Evolutionary conservation across 2,797 vertebrate genomes (phyloP), one percentile per base, ranked within the genome.

Genomic region (Gastrophryne carolinensis): DNA sequence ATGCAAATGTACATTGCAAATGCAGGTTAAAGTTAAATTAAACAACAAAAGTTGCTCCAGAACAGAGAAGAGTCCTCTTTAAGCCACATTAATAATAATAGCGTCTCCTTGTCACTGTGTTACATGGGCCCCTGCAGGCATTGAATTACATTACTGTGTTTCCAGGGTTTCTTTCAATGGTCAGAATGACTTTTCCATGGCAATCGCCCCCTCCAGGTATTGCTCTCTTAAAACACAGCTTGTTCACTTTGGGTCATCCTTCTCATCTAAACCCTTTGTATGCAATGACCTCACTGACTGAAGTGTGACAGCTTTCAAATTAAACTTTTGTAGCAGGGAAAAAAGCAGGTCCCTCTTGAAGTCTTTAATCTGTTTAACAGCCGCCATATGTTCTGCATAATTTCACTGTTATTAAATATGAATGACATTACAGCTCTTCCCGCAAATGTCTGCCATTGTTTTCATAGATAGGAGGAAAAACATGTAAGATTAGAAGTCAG

Each of bases 291-390:
- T 89, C 86, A 89, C 80, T 82, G 82, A 83, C 85, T 88, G 86
- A 88, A 89, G 86, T 89, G 86, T 81, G 83, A 80, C 0, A 81
- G 86, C 88, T 91, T 88, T 89, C 89, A 85, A 84, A 85, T 83
- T 85, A 85, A 75, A 81, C 82, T 80, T 80, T 80, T 84, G 84
- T 24, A 47, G 82, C 74, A 85, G 83, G 23, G 8, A 23, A 87
- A 81, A 83, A 84, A 86, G 83, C 78, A 84, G 83, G 80, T 85
- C 86, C 11, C 39, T 85, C 81, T 37, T 75, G 87, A 90, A 91
- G 88, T 90, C 87, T 86, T 89, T 87, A 90, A 91, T 89, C 86
- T 83, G 77, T 81, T 87, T 90, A 90, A 91, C 90, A 89, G 88
- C 87, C 89, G 89, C 89, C 89, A 90, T 85, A 88, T 91, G 90